Base-by-base conservation (phyloP, 2,797 vertebrate genomes). In the Anguilla pacifica region DNA sequence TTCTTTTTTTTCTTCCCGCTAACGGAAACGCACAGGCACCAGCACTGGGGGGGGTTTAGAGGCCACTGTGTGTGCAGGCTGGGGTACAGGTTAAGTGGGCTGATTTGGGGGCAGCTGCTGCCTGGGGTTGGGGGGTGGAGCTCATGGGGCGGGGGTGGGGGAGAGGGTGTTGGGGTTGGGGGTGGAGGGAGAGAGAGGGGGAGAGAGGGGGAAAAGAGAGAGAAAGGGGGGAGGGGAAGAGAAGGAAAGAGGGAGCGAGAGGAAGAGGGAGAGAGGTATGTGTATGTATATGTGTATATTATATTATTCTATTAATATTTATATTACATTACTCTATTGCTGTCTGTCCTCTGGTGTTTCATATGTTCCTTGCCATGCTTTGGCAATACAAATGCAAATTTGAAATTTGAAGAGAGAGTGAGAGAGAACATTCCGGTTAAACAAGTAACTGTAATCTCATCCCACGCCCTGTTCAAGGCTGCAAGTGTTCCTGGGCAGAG, bases 361-460 rank as follows among this genome's bases (percentile, higher is more conserved):
- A 35, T 35, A 35, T 35, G 35, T 35, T 35, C 35, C 35, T 35
- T 35, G 35, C 35, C 35, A 35, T 35, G 35, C 35, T 35, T 35
- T 35, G 35, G 35, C 35, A 35, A 35, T 35, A 35, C 35, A 35
- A 35, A 35, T 35, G 35, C 35, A 35, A 35, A 35, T 35, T 1
- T 35, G 35, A 35, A 35, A 35, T 35, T 35, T 5, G 9, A 9
- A 51, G 51, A 6, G 51, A 72, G 19, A n/a, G 28, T 13, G 35
- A 39, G 35, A 15, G 17, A 39, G 17, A 77, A 39, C 0, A 77
- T 77, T 15, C 72, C 31, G 10, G 31, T 77, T 77, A 82, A 82
- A 82, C 79, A 92, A 92, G 91, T 92, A 87, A 92, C 92, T 90
- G 90, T 92, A 92, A 92, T 92, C 90, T 90, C 55, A 22, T 89